Base-by-base conservation (phyloP, 2,113 vertebrate genomes). In the Corythornis vintsioides region DNA sequence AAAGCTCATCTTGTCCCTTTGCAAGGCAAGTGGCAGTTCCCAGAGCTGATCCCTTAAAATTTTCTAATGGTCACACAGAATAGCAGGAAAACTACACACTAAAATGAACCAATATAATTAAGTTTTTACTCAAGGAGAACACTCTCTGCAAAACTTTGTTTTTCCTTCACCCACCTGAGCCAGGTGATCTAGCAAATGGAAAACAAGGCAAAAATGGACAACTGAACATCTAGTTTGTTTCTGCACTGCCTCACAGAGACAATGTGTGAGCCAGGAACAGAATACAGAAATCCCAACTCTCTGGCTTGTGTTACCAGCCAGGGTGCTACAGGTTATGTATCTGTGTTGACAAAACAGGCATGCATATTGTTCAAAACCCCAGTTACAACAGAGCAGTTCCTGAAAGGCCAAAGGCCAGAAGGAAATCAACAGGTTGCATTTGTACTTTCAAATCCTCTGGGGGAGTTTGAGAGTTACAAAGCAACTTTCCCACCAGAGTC, bases 301-400 rank as follows among this genome's bases (percentile, higher is more conserved):
- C 71, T 40, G 75, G 47, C 60, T 83, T 67, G 48, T 22, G 48
- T 71, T 91, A 93, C 71, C 76, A 92, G 61, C 33, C 56, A 83
- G 33, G 29, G 88, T 71, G 65, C 52, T 77, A 83, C 0, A 0
- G 60, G 75, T 87, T 94, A 88, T 53, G 52, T 20, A 71, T 35
- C 79, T 83, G 48, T 92, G 83, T 92, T 93, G 85, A 93, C 87
- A 94, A 94, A 95, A 96, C 83, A 95, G 43, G 55, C 72, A 66
- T 19, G 50, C 31, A 50, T 57, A 82, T 91, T 92, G 83, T 87
- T 92, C 66, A 91, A 89, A 92, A 79, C 29, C 48, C 50, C 74
- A 66, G 38, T 65, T 88, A 89, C 75, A 93, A 83, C 43, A 71
- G 26, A 92, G 71, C 28, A 84, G 79, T 56, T 93, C 92, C 86